Conservation (phyloP, 1,140 invertebrate genomes). For the Thaumetopoea pityocampa region DNA sequence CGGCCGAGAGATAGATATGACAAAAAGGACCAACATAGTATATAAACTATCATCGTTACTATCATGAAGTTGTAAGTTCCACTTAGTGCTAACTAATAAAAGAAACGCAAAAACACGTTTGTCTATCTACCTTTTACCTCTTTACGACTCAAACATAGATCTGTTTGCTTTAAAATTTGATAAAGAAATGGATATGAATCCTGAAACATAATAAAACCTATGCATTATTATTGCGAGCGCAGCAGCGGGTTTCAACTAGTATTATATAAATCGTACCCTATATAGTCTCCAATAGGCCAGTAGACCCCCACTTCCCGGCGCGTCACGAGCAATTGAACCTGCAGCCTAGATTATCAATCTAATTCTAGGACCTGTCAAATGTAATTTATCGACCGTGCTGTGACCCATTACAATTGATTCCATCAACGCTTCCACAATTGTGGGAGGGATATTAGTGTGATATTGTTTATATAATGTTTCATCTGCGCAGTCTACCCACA, state of each 20-base stretch:
- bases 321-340: constrained; percentile 57
- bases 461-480: constrained; percentile 14
- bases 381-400: constrained; percentile 51
- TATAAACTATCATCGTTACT: too few species aligned
- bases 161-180: too few species aligned
- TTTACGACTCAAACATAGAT: too few species aligned
- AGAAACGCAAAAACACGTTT: too few species aligned
- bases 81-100: too few species aligned
- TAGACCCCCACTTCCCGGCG: constrained; percentile 69
- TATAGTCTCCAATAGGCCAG: constrained; percentile 46
- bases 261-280: constrained; percentile 22
- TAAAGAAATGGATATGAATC: too few species aligned
- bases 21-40: too few species aligned
- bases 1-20: too few species aligned
- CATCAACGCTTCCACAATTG: constrained; percentile 2
- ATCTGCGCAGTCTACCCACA: constrained; percentile 4
- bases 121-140: too few species aligned
- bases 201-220: too few species aligned
- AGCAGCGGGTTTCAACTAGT: neutral
- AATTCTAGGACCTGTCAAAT: constrained; percentile 63
- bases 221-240: too few species aligned
- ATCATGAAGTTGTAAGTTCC: too few species aligned
- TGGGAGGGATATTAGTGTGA: constrained; percentile 11
- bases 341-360: constrained; percentile 65
- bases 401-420: constrained; percentile 15